Evolutionary conservation across 2,113 vertebrate species (phyloP).

Genomic region (Lota lota): DNA sequence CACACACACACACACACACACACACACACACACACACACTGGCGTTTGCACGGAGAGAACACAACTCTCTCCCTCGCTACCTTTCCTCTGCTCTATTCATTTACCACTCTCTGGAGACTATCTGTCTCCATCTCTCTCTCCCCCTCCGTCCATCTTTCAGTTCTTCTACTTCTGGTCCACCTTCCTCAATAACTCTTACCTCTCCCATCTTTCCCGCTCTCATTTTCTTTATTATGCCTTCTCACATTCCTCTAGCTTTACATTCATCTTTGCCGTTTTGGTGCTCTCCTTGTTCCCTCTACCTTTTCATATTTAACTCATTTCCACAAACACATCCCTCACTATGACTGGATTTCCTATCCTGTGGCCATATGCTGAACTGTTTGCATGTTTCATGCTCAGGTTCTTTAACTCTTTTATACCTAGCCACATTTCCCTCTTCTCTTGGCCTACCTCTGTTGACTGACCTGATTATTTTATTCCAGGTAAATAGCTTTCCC

Average conservation of each 20-base stretch:
- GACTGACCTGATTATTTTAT: too few relatives aligned
- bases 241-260: not conserved
- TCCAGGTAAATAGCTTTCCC: too few relatives aligned
- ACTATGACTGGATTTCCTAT: not conserved
- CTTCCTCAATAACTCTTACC: not conserved
- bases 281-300: not conserved
- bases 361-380: too few relatives aligned
- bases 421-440: too few relatives aligned
- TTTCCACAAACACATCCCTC: not conserved
- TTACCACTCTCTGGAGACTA: not conserved
- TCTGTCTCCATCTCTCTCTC: constrained; percentile 33
- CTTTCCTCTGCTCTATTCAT: constrained; percentile 13
- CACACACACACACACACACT: not conserved
- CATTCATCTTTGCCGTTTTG: not conserved
- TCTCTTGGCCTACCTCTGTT: too few relatives aligned
- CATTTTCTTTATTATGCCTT: not conserved
- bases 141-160: constrained; percentile 23
- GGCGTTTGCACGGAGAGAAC: not conserved
- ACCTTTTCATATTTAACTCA: not conserved
- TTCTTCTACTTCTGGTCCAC: not conserved
- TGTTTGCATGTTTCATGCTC: too few relatives aligned
- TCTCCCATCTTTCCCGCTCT: not conserved
- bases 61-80: constrained; percentile 7
- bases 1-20: too few relatives aligned
- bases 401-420: too few relatives aligned